A percentile compares a stretch with the other conserved stretches of the same genome.
These are phyloP conservation scores for Rhea pennata DNA, from an alignment of 2,113 vertebrate species.

Conservation along the genomic window DNA sequence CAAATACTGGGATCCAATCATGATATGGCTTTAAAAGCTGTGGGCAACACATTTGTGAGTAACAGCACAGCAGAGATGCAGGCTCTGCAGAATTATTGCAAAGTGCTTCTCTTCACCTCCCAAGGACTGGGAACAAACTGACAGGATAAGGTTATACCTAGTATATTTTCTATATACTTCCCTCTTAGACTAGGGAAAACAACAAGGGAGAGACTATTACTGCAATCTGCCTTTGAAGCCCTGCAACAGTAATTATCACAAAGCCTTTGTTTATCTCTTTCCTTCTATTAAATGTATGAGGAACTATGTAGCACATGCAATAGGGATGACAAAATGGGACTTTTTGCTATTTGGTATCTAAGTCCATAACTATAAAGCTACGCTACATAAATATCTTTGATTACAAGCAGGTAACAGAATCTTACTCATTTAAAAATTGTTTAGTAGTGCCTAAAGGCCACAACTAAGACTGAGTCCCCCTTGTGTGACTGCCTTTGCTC, in stretches of 20 bases:
- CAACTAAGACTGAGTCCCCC: background rate
- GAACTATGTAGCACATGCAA: background rate
- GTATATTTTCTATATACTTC: background rate
- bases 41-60: background rate
- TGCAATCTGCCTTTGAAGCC: background rate
- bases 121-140: background rate
- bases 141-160: background rate
- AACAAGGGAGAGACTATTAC: background rate
- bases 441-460: background rate
- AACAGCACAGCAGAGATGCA: background rate
- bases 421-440: background rate
- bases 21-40: background rate
- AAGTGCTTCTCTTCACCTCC: background rate
- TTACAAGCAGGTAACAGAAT: background rate
- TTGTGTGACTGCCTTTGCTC: background rate
- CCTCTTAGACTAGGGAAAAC: background rate
- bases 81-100: background rate
- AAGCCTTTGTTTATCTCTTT: conserved; percentile 4
- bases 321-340: background rate
- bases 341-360: background rate
- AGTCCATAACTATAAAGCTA: background rate
- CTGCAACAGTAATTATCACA: background rate
- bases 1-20: background rate
- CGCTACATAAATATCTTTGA: background rate
- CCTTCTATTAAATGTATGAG: background rate